Percentiles rank a stretch among this genome's conserved stretches.
These are phyloP conservation scores for Triplophysa tibetana DNA, from an alignment of 2,113 vertebrate species.

Conservation along the genomic window DNA sequence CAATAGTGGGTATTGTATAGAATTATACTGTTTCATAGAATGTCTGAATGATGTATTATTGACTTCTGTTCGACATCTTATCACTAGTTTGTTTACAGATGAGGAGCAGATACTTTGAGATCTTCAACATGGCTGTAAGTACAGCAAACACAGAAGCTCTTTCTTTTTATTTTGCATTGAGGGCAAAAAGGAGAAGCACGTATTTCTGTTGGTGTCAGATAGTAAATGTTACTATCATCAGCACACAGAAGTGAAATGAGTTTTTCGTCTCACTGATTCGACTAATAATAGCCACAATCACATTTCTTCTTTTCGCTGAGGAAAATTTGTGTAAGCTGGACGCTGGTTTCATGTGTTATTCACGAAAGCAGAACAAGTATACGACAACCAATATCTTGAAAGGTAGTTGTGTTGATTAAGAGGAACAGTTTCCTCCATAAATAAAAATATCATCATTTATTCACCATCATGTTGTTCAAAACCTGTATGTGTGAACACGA, in stretches of 20 bases:
- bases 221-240: conserved; percentile 55
- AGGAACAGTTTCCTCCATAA: too few relatives aligned
- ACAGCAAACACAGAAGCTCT: not conserved
- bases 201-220: conserved; percentile 37
- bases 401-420: not conserved
- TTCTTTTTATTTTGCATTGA: conserved; percentile 9
- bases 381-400: not conserved
- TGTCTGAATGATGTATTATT: too few relatives aligned
- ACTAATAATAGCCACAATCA: conserved; percentile 64
- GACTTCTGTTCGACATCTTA: too few relatives aligned
- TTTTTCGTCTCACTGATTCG: conserved; percentile 65
- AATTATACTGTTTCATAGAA: too few relatives aligned
- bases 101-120: not conserved
- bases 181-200: conserved; percentile 29
- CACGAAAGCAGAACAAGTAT: not conserved
- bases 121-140: not conserved
- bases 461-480: too few relatives aligned
- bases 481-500: too few relatives aligned
- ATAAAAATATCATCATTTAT: too few relatives aligned
- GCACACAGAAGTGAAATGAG: conserved; percentile 72
- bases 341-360: conserved; percentile 17
- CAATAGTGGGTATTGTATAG: too few relatives aligned
- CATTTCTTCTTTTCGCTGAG: conserved; percentile 64
- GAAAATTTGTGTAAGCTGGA: conserved; percentile 28
- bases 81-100: not conserved